Evolutionary conservation across 2,888 invertebrate species (phyloP).

Genomic region (Cephonodes hylas): DNA sequence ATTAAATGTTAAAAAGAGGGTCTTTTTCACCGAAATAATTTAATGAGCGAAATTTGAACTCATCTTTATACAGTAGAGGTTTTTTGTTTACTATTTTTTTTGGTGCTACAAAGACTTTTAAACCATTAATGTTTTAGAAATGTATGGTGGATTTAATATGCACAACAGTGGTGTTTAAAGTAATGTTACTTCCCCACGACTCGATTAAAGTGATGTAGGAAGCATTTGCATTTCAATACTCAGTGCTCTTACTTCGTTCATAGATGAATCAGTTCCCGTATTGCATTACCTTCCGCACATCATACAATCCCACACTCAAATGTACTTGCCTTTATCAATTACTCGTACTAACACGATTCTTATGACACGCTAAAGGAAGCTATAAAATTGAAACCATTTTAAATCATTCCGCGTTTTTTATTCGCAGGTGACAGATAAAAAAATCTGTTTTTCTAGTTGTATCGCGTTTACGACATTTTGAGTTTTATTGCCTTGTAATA

Average conservation of each 20-base stretch:
- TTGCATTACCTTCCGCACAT: neutral
- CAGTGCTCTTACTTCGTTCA: neutral
- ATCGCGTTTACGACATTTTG: neutral
- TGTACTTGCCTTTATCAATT: constrained; percentile 1
- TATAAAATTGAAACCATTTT: neutral
- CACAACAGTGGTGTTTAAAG: no score
- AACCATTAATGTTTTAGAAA: no score
- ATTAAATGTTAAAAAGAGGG: neutral
- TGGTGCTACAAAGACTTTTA: no score
- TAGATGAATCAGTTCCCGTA: neutral
- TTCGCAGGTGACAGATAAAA: constrained; percentile 19
- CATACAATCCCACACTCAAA: neutral
- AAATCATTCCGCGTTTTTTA: constrained; percentile 27
- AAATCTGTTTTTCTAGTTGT: constrained; percentile 1
- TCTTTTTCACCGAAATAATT: no score
- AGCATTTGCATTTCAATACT: neutral
- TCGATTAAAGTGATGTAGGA: neutral
- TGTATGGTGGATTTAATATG: no score
- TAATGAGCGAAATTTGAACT: no score
- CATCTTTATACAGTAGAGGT: no score
- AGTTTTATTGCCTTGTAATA: constrained; percentile 10
- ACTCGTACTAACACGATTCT: neutral
- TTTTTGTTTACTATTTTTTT: no score
- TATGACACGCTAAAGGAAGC: neutral
- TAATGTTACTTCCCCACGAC: no score